Base-by-base conservation (phyloP, 2,888 invertebrate species). In the Eristalis pertinax region DNA sequence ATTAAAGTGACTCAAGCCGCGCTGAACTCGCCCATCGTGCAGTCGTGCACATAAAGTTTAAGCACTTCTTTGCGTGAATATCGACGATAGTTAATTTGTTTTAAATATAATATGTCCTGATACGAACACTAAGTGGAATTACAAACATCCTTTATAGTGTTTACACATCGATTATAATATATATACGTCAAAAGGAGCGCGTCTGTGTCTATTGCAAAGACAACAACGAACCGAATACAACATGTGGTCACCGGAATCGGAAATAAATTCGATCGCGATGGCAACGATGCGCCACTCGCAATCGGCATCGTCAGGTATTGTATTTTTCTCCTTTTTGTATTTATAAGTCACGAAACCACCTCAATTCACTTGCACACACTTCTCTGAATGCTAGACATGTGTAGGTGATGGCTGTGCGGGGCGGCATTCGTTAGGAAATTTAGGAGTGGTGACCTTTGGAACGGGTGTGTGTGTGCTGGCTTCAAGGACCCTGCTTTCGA, bases 181-280 rank as follows among this genome's bases (percentile, higher is more conserved):
- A 43, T 67, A 32, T 29, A n/a, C n/a, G n/a, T 32, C 41, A 8
- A 24, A 73, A 67, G 10, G 60, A 67, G 32, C 41, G 38, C 73
- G 50, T 73, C 26, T 67, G 67, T 58, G 29, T 26, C 38, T 56
- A 82, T 38, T 43, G 8, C 50, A 43, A 43, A 3, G 15, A 43
- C 15, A 74, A 74, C 86, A 86, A 82, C 82, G 86, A 82, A 88
- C 81, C 83, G 83, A 84, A 91, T 76, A 50, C 50, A 50, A 19
- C 90, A 95, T 96, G 95, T 96, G 96, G 95, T 95, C 95, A 91
- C 95, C 95, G 63, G 95, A 95, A 90, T 95, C 95, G 88, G 97
- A 97, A 94, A 97, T 97, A 93, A 97, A 95, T 93, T 96, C 97
- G 91, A 97, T 97, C 93, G 97, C 97, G 92, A 97, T 97, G 97